phyloP scores from a whole-genome alignment of 2,797 vertebrate genomes.

The Natrix natrix region DNA sequence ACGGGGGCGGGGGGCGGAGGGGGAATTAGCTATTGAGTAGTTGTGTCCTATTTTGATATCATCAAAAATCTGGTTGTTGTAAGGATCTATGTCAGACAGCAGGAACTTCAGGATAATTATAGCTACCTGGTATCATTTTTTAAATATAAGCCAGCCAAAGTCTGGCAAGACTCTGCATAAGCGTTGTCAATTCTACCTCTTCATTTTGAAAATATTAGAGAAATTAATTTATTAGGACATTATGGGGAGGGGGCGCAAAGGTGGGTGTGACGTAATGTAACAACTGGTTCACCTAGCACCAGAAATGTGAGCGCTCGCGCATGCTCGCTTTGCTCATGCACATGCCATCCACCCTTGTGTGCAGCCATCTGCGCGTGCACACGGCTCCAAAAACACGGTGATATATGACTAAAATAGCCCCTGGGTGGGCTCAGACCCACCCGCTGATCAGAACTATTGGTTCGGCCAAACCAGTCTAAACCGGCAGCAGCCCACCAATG shows the following conservation, averaged over 20 bases:
- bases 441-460: too few relatives aligned
- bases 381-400: too few relatives aligned
- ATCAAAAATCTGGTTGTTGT: background rate
- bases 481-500: too few relatives aligned
- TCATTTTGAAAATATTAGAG: background rate
- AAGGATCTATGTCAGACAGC: background rate
- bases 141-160: background rate
- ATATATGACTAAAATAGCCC: too few relatives aligned
- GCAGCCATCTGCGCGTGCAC: too few relatives aligned
- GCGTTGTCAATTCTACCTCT: background rate
- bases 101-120: background rate
- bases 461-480: too few relatives aligned
- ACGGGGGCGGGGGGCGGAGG: background rate
- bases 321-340: too few relatives aligned
- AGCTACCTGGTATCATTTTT: background rate
- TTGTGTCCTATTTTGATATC: background rate
- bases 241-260: fast-evolving
- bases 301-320: too few relatives aligned
- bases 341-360: too few relatives aligned
- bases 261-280: too few relatives aligned
- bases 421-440: too few relatives aligned
- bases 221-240: background rate
- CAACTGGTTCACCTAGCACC: too few relatives aligned
- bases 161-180: background rate
- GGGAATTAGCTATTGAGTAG: background rate